phyloP scores from a whole-genome alignment of 1,140 invertebrate species.

The Trachelipus rathkii region DNA sequence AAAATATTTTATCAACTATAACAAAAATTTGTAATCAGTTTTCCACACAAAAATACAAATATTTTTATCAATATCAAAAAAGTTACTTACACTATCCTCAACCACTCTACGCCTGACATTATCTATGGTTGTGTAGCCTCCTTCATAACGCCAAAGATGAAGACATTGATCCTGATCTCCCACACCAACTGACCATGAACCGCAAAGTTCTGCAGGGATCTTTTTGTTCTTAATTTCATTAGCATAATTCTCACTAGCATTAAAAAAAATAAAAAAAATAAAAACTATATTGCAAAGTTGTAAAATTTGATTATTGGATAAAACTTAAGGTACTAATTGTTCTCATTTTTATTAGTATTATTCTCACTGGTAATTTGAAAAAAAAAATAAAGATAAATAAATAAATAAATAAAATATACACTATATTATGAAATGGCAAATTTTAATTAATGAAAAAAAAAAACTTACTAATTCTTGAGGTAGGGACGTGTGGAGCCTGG shows the following conservation, averaged over 20 bases:
- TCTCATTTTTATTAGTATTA: slow-evolving; percentile 70
- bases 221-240: slow-evolving; percentile 67
- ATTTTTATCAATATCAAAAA: neutral
- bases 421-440: slow-evolving; percentile 33
- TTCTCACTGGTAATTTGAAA: slow-evolving; percentile 62
- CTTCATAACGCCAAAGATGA: slow-evolving; percentile 89
- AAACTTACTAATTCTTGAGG: slow-evolving; percentile 82
- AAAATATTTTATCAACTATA: neutral
- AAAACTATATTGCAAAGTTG: too few species aligned
- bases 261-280: slow-evolving; percentile 46
- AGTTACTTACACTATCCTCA: slow-evolving; percentile 61
- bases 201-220: slow-evolving; percentile 52
- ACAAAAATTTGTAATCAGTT: neutral
- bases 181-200: slow-evolving; percentile 70
- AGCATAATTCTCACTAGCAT: slow-evolving; percentile 70
- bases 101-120: slow-evolving; percentile 66
- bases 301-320: too few species aligned
- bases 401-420: neutral
- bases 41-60: neutral
- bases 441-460: slow-evolving; percentile 20
- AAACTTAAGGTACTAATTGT: too few species aligned
- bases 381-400: too few species aligned
- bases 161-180: slow-evolving; percentile 96
- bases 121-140: slow-evolving; percentile 85
- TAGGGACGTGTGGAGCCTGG: slow-evolving; percentile 81